Base-by-base conservation (phyloP, 2,888 invertebrate genomes). In the Yponomeuta cagnagella region DNA sequence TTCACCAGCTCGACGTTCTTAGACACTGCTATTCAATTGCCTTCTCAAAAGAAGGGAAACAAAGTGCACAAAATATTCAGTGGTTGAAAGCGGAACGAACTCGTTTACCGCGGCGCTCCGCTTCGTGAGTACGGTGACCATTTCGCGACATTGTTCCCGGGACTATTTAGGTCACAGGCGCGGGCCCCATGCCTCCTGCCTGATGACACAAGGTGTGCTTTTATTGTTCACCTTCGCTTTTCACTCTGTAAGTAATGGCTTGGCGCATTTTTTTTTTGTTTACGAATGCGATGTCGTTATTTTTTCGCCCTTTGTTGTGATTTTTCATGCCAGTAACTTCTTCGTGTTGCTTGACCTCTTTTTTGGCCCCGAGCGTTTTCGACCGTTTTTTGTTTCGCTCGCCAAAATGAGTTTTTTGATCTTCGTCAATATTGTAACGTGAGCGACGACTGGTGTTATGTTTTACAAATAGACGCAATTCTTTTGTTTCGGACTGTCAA, bases 91-190 rank as follows among this genome's bases (percentile, higher is more conserved):
- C 52, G 52, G 52, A 58, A 58, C 52, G 12, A 58, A 58, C 52
- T 3, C 15, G 52, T 15, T 43, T 43, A 43, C 43, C 43, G 43
- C 43, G 43, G 43, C 43, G 43, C 31, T n/a, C 37, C 48, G 68
- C 68, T 8, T 48, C 68, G 23, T 68, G 43, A 48, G 68, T 68
- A 77, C 76, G 80, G 77, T 83, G 84, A 83, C 83, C 84, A 86
- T 89, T 88, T 86, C 76, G 85, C 81, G 81, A 84, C 84, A 81
- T 79, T 82, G 84, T 84, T 77, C 77, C 68, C 68, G 68, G 79
- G 80, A 12, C 82, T 86, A 90, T 90, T 84, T 88, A 79, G 90
- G 90, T 89, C 89, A 90, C 82, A 84, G 82, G 87, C 83, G 83
- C 88, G 83, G 77, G 78, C 76, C 75, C 78, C 65, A 12, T 65